phyloP scores from a whole-genome alignment of 2,113 vertebrate species.

The Chunga burmeisteri region DNA sequence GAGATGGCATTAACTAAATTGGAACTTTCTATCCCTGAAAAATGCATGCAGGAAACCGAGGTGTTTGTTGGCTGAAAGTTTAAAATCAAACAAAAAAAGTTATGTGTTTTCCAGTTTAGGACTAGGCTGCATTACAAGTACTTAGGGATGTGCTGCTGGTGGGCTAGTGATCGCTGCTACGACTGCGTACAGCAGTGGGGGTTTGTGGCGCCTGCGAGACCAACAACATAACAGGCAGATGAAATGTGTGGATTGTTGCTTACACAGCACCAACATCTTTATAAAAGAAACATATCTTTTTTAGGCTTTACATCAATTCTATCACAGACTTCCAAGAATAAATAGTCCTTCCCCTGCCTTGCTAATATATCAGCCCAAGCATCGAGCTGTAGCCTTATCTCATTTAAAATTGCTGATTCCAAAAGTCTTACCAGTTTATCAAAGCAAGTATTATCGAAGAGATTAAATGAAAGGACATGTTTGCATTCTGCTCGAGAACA shows the following conservation, averaged over 20 bases:
- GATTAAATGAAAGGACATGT: background rate
- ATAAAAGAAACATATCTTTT: slow-evolving; percentile 24
- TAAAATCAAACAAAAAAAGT: background rate
- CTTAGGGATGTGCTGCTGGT: background rate
- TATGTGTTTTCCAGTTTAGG: background rate
- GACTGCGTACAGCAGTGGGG: slow-evolving; percentile 28
- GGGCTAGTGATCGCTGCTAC: slow-evolving; percentile 4
- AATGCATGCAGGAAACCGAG: background rate
- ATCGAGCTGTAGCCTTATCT: background rate
- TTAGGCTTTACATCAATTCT: slow-evolving; percentile 31
- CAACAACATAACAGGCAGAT: slow-evolving; percentile 42
- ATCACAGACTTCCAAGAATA: slow-evolving; percentile 36
- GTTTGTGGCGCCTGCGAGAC: background rate
- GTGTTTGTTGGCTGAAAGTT: background rate
- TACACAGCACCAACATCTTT: slow-evolving; percentile 41
- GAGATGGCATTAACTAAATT: background rate
- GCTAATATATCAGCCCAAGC: slow-evolving; percentile 13
- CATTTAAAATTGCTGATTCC: background rate
- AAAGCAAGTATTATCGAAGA: background rate
- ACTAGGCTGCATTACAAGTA: background rate
- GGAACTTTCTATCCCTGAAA: background rate
- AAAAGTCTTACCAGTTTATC: background rate
- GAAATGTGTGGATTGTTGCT: slow-evolving; percentile 57
- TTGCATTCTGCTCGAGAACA: background rate
- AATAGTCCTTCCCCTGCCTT: slow-evolving; percentile 10